A percentile compares a stretch with the other conserved stretches of the same genome.
These are phyloP conservation scores for Pituophis catenifer DNA, from an alignment of 2,113 vertebrate genomes.

Conservation along the genomic window DNA sequence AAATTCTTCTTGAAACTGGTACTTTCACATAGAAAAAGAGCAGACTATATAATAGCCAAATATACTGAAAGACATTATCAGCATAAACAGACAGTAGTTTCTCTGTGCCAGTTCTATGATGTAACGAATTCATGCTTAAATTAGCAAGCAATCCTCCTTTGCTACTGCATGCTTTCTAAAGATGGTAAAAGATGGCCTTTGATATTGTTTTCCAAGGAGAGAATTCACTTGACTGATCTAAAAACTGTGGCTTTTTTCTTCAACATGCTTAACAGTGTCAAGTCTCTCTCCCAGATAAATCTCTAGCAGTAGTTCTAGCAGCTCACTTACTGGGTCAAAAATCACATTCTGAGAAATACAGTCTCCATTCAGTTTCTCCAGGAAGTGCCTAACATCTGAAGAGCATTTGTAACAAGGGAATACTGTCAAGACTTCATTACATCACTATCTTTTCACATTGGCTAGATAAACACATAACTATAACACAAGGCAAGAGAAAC, in stretches of 20 bases:
- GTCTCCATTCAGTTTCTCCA: background rate
- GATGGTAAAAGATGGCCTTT: background rate
- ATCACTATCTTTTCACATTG: background rate
- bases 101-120: background rate
- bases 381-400: background rate
- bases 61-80: background rate
- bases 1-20: background rate
- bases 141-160: background rate
- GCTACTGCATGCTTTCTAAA: background rate
- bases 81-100: background rate
- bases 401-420: background rate
- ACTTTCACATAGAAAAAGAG: background rate
- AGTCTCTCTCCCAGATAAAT: background rate
- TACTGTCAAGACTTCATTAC: background rate
- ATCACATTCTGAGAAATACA: background rate
- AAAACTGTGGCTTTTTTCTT: background rate
- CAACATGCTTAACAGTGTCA: background rate
- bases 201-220: background rate
- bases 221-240: background rate
- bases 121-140: background rate
- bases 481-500: background rate
- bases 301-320: background rate
- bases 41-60: background rate
- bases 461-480: background rate
- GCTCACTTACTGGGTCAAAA: background rate